These are phyloP conservation scores for Lasioglossum marginatum DNA, from an alignment of 2,888 invertebrate genomes.

Conservation along the genomic window DNA sequence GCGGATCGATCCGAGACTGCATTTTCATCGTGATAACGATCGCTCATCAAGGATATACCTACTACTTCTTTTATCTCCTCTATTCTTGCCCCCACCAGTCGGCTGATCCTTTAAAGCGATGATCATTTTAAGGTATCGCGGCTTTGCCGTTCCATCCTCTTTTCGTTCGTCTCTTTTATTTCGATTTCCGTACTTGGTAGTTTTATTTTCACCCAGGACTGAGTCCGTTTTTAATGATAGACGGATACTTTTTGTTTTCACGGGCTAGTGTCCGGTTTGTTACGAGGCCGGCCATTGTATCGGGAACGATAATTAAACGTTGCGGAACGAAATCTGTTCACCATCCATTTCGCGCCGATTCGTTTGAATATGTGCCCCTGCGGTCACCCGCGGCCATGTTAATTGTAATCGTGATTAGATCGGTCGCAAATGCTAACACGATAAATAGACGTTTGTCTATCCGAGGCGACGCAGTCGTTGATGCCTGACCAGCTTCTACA, in stretches of 20 bases:
- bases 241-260: conserved; percentile 44
- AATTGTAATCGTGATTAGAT: not conserved
- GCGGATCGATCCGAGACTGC: conserved; percentile 72
- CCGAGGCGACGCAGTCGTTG: not conserved
- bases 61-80: conserved; percentile 72
- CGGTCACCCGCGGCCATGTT: not conserved
- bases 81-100: conserved; percentile 44
- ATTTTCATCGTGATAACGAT: conserved; percentile 75
- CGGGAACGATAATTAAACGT: conserved; percentile 57
- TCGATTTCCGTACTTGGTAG: conserved; percentile 24
- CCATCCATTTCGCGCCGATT: conserved; percentile 27
- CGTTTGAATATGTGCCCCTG: conserved; percentile 3
- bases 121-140: conserved; percentile 59
- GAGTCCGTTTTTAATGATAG: conserved; percentile 59
- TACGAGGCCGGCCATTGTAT: conserved; percentile 41
- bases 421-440: not conserved
- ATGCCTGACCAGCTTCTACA: not conserved
- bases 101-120: conserved; percentile 57
- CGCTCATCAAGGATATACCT: conserved; percentile 75
- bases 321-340: conserved; percentile 29
- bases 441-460: not conserved
- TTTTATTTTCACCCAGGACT: conserved; percentile 53
- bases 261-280: conserved; percentile 38
- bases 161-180: not conserved
- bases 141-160: conserved; percentile 27